Evolutionary conservation across 2,888 invertebrate species (phyloP).

Genomic region (Bedellia somnulentella): DNA sequence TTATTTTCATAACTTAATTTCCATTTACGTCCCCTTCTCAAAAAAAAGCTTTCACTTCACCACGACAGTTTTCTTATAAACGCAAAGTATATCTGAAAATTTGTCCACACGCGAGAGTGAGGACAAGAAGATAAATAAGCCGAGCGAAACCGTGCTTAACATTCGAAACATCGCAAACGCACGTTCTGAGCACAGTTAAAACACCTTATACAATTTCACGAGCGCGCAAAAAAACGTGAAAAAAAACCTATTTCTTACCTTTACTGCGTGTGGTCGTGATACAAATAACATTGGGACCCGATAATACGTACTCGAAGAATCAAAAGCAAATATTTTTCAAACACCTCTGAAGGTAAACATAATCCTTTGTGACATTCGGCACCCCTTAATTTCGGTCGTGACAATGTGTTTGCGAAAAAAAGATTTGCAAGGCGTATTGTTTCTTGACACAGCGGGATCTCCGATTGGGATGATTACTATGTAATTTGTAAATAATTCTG

Average conservation of each 20-base stretch:
- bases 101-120: background rate
- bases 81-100: too few relatives aligned
- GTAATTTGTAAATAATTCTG: conserved; percentile 48
- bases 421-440: conserved; percentile 7
- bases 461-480: conserved; percentile 31
- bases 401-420: conserved; percentile 35
- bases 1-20: too few relatives aligned
- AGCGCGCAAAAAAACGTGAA: conserved; percentile 20
- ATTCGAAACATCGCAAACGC: conserved; percentile 38
- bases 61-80: too few relatives aligned
- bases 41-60: too few relatives aligned
- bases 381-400: conserved; percentile 42
- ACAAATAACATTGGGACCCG: conserved; percentile 31
- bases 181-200: conserved; percentile 55
- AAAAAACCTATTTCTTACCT: conserved; percentile 11
- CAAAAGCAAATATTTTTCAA: conserved; percentile 56
- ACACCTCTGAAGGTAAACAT: conserved; percentile 39
- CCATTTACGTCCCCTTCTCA: too few relatives aligned
- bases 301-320: conserved; percentile 41
- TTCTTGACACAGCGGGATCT: conserved; percentile 14
- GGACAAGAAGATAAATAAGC: conserved; percentile 27
- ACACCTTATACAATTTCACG: conserved; percentile 53
- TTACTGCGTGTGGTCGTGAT: conserved; percentile 34
- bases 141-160: conserved; percentile 40
- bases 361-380: conserved; percentile 44